Evolutionary conservation across 2,113 vertebrate genomes (phyloP).

Genomic region (Pangasianodon gigas): DNA sequence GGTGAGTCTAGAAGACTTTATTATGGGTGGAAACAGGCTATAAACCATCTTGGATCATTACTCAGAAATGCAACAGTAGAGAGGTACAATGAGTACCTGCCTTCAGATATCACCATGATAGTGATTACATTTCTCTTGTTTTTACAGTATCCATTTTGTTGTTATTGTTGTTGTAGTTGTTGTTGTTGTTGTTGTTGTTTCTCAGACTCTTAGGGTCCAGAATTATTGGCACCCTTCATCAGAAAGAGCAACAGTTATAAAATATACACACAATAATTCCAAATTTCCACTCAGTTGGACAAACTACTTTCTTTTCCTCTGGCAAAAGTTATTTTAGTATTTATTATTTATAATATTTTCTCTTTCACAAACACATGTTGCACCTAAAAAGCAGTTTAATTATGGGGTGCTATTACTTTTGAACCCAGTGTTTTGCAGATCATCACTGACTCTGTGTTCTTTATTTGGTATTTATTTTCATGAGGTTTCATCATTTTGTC

Average conservation of each 20-base stretch:
- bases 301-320: neutral
- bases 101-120: neutral
- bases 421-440: neutral
- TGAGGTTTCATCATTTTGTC: neutral
- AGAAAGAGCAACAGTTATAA: neutral
- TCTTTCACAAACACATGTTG: neutral
- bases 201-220: neutral
- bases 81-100: neutral
- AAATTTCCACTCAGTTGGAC: neutral
- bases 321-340: neutral
- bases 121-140: neutral
- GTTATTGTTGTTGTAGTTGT: neutral
- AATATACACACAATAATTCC: neutral
- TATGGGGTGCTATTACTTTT: constrained; percentile 4
- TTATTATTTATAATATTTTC: neutral
- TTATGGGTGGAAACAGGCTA: neutral
- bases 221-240: neutral
- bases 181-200: neutral
- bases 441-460: neutral
- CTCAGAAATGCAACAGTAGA: constrained; percentile 1
- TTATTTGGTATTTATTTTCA: too few relatives aligned
- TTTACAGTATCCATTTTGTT: neutral
- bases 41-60: neutral
- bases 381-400: neutral
- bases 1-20: constrained; percentile 1